Evolutionary conservation across 2,797 vertebrate species (phyloP).

Genomic region (Anisognathus igniventris): DNA sequence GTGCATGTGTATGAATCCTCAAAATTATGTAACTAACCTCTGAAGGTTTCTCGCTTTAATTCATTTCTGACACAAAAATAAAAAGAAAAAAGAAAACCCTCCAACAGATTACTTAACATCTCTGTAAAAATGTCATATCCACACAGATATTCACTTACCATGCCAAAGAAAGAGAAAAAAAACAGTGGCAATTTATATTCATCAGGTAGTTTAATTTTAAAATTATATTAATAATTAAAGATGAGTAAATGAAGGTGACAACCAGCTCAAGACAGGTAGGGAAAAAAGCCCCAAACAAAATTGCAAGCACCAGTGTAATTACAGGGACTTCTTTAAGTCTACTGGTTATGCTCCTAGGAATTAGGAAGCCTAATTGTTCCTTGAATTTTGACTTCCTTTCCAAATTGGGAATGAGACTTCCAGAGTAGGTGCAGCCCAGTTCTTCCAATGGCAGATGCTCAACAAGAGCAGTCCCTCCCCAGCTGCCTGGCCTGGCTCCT

Average conservation of each 20-base stretch:
- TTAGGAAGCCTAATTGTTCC: not conserved
- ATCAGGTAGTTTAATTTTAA: not conserved
- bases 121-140: not conserved
- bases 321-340: not conserved
- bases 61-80: not conserved
- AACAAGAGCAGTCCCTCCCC: not conserved
- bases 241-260: not conserved
- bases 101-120: not conserved
- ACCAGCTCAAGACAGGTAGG: not conserved
- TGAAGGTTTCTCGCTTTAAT: not conserved
- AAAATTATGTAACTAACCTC: not conserved
- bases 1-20: not conserved
- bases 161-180: not conserved
- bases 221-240: not conserved
- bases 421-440: not conserved
- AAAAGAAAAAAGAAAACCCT: not conserved
- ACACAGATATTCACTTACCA: not conserved
- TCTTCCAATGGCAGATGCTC: not conserved
- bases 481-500: not conserved
- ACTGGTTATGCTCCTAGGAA: not conserved
- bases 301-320: not conserved
- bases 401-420: not conserved
- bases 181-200: not conserved
- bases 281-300: not conserved
- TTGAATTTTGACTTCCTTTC: not conserved